Evolutionary conservation across 2,888 invertebrate genomes (phyloP), one percentile per base, ranked within the genome.

Genomic region (Leptarthrus brevirostris): DNA sequence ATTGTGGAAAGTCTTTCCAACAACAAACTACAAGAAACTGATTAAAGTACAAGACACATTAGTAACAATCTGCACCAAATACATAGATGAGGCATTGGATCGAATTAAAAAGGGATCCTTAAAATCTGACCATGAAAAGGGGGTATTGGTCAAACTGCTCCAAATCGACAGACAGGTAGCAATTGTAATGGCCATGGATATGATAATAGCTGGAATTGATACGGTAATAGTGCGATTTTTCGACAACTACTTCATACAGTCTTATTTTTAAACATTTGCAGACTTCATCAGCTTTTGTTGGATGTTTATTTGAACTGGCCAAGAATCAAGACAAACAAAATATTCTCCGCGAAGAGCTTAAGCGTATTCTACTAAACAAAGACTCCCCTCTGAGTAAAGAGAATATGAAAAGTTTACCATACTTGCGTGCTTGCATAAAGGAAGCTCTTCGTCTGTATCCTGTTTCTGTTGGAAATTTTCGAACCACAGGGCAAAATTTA

Each of bases 341-440:
- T 86, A 84, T 73, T 78, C 83, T 52, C 82, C 86, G 0, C 80
- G 84, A 0, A 82, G 85, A 2, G 82, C 85, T 66, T 80, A 88
- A 69, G 81, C 83, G 8, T 81, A 86, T 71, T 82, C 79, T 88
- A 72, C 86, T 87, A 0, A 77, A 81, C 1, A 86, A 84, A 75
- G 79, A 84, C 3, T 81, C 85, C 0, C 79, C 81, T 2, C 78
- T 88, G 0, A 86, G 84, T 0, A 80, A 84, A 2, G 82, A 84
- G 2, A 80, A 84, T 69, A 81, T 88, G 73, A 83, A 85, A 53
- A 80, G 86, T 66, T 84, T 88, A 76, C 87, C 88, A 0, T 93
- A 91, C 79, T 80, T 93, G n/a, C 89, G 88, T 75, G 92, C 92
- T 0, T 92, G 91, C 80, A 87, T 93, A 49, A 93, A 92, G 80